These are phyloP conservation scores for Hippocampus comes DNA, from an alignment of 2,113 vertebrate genomes.

Conservation along the genomic window DNA sequence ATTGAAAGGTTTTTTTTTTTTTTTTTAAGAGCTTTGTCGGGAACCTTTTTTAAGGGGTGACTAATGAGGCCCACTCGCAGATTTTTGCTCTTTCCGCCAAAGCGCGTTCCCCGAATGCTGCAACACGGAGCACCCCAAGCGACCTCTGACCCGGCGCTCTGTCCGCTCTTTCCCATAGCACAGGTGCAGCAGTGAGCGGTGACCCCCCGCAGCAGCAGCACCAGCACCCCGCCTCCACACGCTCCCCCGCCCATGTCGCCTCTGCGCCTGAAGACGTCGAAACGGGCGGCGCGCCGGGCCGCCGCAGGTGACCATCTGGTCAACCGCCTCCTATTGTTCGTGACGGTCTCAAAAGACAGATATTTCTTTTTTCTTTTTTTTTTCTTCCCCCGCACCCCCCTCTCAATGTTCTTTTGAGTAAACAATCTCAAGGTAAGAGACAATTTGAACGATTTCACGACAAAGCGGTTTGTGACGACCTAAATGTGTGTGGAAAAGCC, in stretches of 20 bases:
- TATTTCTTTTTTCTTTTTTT: background rate
- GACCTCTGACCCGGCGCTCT: conserved; percentile 12
- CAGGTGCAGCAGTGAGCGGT: conserved; percentile 96
- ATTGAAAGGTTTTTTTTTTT: no score
- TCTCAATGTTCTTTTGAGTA: conserved; percentile 38
- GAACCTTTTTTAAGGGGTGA: no score
- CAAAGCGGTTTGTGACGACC: conserved; percentile 44
- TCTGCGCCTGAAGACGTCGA: conserved; percentile 85
- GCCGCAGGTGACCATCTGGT: conserved; percentile 89
- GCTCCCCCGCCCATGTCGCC: conserved; percentile 79
- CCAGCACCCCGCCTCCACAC: conserved; percentile 67
- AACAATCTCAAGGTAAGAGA: conserved; percentile 54
- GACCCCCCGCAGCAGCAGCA: conserved; percentile 69
- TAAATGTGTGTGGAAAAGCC: conserved; percentile 39
- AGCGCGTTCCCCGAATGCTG: no score
- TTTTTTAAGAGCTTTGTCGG: no score
- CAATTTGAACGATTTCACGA: conserved; percentile 59
- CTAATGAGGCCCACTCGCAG: no score
- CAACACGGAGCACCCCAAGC: background rate
- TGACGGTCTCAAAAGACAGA: background rate
- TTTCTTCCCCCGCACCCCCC: background rate
- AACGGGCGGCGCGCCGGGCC: conserved; percentile 80
- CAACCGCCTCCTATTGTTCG: conserved; percentile 27
- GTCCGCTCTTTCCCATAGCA: conserved; percentile 83
- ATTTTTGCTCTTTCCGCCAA: background rate